These are phyloP conservation scores for Thamnophis elegans DNA, from an alignment of 2,797 vertebrate species.

Conservation along the genomic window DNA sequence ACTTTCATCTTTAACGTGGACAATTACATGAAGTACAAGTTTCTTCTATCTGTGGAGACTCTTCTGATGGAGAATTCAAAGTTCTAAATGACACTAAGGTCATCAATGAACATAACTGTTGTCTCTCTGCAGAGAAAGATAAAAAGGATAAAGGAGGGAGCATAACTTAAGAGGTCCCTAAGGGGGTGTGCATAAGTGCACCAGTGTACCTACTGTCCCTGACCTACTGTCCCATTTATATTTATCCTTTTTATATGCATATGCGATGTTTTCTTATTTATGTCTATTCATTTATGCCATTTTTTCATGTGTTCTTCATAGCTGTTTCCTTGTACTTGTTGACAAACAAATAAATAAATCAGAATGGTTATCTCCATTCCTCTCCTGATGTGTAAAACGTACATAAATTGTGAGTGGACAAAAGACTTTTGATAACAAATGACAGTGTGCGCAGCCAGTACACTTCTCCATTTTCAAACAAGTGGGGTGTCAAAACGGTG, in stretches of 20 bases:
- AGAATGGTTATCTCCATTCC: neutral
- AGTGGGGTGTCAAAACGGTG: neutral
- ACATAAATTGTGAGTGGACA: neutral
- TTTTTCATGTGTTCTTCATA: too few relatives aligned
- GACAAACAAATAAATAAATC: too few relatives aligned
- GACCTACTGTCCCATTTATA: too few relatives aligned
- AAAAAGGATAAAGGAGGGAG: neutral
- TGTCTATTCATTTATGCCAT: too few relatives aligned
- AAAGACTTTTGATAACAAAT: neutral
- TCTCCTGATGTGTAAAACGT: neutral
- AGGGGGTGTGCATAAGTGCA: too few relatives aligned
- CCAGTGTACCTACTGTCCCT: too few relatives aligned
- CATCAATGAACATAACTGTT: neutral
- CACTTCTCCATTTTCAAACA: neutral
- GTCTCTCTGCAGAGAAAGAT: neutral
- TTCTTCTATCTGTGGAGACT: neutral
- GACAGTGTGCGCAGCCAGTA: neutral
- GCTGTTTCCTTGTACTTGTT: too few relatives aligned
- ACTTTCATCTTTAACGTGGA: neutral
- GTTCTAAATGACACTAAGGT: neutral
- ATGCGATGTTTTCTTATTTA: too few relatives aligned
- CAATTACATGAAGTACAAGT: neutral
- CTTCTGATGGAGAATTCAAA: neutral
- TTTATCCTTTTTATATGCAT: too few relatives aligned
- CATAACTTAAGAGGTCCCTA: too few relatives aligned